These are phyloP conservation scores for Microplitis manilae DNA, from an alignment of 2,888 invertebrate species.

Conservation along the genomic window DNA sequence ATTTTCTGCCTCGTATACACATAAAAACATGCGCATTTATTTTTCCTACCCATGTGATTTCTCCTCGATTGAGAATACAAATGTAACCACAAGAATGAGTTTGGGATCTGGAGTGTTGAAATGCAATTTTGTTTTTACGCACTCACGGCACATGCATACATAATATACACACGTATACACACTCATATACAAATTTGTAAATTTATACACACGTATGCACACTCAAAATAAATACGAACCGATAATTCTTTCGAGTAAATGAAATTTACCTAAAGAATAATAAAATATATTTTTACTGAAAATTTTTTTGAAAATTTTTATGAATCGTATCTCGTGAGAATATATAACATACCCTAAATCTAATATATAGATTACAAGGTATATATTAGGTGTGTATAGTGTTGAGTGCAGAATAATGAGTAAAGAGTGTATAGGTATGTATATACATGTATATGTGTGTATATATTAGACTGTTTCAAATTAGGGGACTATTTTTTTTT, in stretches of 20 bases:
- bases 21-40: constrained; percentile 29
- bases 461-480: no score
- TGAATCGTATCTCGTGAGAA: not conserved
- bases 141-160: not conserved
- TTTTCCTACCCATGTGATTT: constrained; percentile 35
- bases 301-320: not conserved
- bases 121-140: constrained; percentile 52
- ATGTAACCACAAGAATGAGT: constrained; percentile 48
- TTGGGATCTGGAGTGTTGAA: constrained; percentile 50
- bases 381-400: no score
- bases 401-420: no score
- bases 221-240: not conserved
- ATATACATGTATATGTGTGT: no score
- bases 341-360: no score
- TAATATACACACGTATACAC: not conserved
- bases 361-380: no score
- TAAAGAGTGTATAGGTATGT: no score
- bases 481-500: no score
- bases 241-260: not conserved
- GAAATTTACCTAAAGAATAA: not conserved
- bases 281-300: not conserved
- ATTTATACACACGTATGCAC: not conserved
- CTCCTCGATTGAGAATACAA: constrained; percentile 52
- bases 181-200: not conserved
- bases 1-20: constrained; percentile 11